These are phyloP conservation scores for Solenopsis fugax DNA, from an alignment of 1,140 invertebrate genomes.

Conservation along the genomic window DNA sequence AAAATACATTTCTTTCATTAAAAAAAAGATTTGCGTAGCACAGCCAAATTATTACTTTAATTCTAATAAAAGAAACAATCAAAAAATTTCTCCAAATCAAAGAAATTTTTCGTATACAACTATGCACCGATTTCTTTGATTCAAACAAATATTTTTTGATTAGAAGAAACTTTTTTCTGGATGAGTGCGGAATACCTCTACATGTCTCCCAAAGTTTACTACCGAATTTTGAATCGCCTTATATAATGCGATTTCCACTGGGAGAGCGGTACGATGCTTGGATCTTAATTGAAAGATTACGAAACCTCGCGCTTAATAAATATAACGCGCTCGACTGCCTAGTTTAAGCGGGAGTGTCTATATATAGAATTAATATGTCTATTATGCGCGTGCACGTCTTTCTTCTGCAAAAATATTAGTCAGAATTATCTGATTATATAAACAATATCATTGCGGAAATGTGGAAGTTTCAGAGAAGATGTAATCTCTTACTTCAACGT, in stretches of 20 bases:
- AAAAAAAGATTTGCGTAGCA: too few relatives aligned
- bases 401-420: background rate
- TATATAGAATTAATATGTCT: conserved; percentile 5
- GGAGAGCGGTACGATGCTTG: conserved; percentile 8
- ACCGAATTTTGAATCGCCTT: background rate
- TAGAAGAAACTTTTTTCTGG: too few relatives aligned
- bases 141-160: too few relatives aligned
- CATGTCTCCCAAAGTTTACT: background rate
- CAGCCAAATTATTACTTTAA: too few relatives aligned
- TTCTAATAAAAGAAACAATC: too few relatives aligned
- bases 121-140: too few relatives aligned
- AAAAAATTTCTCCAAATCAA: too few relatives aligned
- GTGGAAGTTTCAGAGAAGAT: background rate
- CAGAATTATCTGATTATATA: background rate
- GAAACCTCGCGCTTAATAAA: conserved; percentile 24
- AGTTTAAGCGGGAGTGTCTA: background rate
- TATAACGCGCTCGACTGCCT: conserved; percentile 7
- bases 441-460: background rate
- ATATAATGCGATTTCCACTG: conserved; percentile 10
- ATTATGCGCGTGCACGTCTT: background rate
- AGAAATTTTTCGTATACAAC: too few relatives aligned
- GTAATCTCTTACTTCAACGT: background rate
- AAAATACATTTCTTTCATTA: too few relatives aligned
- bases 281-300: conserved; percentile 13
- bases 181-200: background rate